phyloP scores from a whole-genome alignment of 2,113 vertebrate genomes.

The Festucalex cinctus region DNA sequence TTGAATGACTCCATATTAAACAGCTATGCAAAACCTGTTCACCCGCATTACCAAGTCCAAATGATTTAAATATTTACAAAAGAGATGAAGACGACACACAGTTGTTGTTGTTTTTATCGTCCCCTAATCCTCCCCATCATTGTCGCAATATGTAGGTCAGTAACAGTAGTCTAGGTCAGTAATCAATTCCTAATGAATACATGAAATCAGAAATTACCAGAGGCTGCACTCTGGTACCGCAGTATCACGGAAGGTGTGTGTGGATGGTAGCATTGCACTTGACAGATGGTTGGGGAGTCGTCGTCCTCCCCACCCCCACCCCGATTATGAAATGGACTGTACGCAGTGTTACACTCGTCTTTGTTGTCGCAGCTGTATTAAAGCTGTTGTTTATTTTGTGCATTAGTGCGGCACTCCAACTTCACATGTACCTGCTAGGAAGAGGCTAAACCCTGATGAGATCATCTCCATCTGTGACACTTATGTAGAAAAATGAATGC shows the following conservation, averaged over 20 bases:
- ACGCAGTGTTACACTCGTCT: constrained; percentile 13
- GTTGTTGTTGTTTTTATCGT: no score
- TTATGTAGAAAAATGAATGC: background rate
- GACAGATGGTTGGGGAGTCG: constrained; percentile 52
- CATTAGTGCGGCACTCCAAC: background rate
- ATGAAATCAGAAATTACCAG: constrained; percentile 6
- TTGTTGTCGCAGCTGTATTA: constrained; percentile 15
- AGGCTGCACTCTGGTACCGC: constrained; percentile 28
- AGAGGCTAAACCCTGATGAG: constrained; percentile 9
- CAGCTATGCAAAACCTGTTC: background rate
- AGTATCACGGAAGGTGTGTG: constrained; percentile 15
- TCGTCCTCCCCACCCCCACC: constrained; percentile 11
- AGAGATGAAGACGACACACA: background rate
- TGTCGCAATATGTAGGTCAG: background rate
- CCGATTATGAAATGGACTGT: constrained; percentile 47
- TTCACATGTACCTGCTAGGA: constrained; percentile 7
- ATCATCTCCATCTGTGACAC: constrained; percentile 6
- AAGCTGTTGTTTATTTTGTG: background rate
- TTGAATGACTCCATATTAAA: background rate
- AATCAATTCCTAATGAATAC: constrained; percentile 13
- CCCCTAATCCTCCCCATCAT: background rate
- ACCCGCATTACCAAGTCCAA: background rate
- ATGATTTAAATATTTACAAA: background rate
- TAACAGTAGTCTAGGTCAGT: background rate
- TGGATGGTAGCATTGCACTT: constrained; percentile 18